Base-by-base conservation (phyloP, 2,113 vertebrate genomes). In the Cebus imitator region DNA sequence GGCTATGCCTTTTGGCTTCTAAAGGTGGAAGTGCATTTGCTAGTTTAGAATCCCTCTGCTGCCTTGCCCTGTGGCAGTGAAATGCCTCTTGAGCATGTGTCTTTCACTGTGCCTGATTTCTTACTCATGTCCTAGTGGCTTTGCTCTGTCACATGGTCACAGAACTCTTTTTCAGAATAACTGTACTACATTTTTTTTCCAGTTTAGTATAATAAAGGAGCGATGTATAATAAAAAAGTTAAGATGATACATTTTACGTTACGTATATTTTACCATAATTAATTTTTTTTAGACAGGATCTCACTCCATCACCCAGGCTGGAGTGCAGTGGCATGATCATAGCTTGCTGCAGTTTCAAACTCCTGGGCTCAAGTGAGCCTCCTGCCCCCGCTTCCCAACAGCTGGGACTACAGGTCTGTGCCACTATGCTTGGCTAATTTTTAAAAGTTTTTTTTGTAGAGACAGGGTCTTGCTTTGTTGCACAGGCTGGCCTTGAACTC, bases 191-290 rank as follows among this genome's bases (percentile, higher is more conserved):
- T 68, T 43, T 88, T 94, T 96, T 92, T 98, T 43, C 92, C 84
- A 98, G 98, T 98, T 98, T 97, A 79, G 87, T 98, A 97, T 98
- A 98, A 98, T 98, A 99, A 98, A 99, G 96, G 95, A 98, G 97
- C 98, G 94, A 98, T 82, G 96, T 97, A 97, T 98, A 98, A 95
- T 98, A 23, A 8, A 78, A 48, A 57, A 30, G 52, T 10, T 40
- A 57, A 88, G 21, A 40, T 73, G 70, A 73, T 73, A 23, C 5
- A 73, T 75, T 43, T 43, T 23, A 75, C 14, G 10, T 43, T 32
- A 88, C 1, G 17, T 58, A 16, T 58, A 43, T 72, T 43, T 58
- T 25, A 25, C 52, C 21, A 45, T 40, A 88, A 50, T 18, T 76
- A 10, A 21, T 64, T 30, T 64, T 64, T 64, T 13, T 30, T 27